A percentile compares a stretch with the other conserved stretches of the same genome.
phyloP scores from a whole-genome alignment of 2,113 vertebrate genomes.

The Anser brachyrhynchus region DNA sequence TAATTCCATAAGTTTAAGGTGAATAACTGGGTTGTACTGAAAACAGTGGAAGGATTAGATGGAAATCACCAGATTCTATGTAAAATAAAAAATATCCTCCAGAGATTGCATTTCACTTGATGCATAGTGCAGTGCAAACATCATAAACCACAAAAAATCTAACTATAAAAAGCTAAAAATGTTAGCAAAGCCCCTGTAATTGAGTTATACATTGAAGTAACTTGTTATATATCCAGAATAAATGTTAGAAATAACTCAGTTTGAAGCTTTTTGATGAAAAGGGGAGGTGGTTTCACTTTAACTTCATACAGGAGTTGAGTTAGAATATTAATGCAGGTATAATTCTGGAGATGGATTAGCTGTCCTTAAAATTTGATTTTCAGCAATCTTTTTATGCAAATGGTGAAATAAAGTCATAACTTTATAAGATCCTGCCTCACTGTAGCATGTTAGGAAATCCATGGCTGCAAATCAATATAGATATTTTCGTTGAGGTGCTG shows the following conservation, averaged over 20 bases:
- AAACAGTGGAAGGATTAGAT: background rate
- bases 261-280: background rate
- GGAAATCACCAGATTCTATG: background rate
- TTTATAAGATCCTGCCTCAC: background rate
- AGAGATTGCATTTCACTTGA: background rate
- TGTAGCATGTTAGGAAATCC: background rate
- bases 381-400: background rate
- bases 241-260: background rate
- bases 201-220: background rate
- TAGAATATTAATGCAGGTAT: background rate
- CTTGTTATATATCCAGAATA: background rate
- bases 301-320: background rate
- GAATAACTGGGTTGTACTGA: background rate
- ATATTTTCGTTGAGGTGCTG: background rate
- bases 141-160: background rate
- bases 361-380: constrained; percentile 16
- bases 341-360: constrained; percentile 7
- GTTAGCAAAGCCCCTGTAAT: background rate
- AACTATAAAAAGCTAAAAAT: background rate
- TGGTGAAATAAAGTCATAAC: background rate
- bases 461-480: background rate
- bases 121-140: background rate
- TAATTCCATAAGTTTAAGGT: background rate
- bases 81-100: background rate
- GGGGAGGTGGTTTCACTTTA: background rate